Base-by-base conservation (phyloP, 2,888 invertebrate genomes). In the Zygogramma bicolorata region DNA sequence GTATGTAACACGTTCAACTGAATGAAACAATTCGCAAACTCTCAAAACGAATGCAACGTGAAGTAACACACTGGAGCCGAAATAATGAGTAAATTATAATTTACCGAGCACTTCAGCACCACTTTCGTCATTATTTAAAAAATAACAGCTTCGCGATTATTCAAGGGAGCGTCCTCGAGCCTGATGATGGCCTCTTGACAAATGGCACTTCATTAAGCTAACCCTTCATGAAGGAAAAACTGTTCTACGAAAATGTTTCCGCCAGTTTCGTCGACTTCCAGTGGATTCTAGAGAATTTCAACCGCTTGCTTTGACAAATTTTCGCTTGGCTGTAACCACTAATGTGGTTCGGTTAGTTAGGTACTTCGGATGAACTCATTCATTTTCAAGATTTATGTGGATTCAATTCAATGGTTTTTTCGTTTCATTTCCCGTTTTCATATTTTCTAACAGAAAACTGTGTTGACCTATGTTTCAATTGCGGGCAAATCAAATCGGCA, bases 131-230 rank as follows among this genome's bases (percentile, higher is more conserved):
- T 75, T 75, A 72, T 74, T 76, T 71, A 74, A 78, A 79, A 77
- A 79, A 77, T 76, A 78, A 76, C 76, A 76, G 71, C 74, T 76
- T 71, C 73, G 71, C 74, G 75, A 79, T 80, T 79, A 79, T 79
- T 78, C 76, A 72, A 8, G 18, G 73, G 72, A 77, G 76, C 68
- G 74, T 75, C 75, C 79, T 81, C 67, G 65, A 78, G 70, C 18
- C 75, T 75, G 76, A 72, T 75, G 78, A 80, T 79, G 79, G 73
- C 72, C 79, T 77, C 81, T 80, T 76, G 77, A 81, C 77, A 75
- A 80, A 80, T 79, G 75, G 80, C 75, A 79, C 79, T 80, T 81
- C 81, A 81, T 81, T 81, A 80, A 78, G 77, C 74, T 73, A 77
- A 76, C 78, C 78, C 77, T 77, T 79, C 77, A 76, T 72, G 70